Base-by-base conservation (phyloP, 2,888 invertebrate genomes). In the Hydropsyche betteni region DNA sequence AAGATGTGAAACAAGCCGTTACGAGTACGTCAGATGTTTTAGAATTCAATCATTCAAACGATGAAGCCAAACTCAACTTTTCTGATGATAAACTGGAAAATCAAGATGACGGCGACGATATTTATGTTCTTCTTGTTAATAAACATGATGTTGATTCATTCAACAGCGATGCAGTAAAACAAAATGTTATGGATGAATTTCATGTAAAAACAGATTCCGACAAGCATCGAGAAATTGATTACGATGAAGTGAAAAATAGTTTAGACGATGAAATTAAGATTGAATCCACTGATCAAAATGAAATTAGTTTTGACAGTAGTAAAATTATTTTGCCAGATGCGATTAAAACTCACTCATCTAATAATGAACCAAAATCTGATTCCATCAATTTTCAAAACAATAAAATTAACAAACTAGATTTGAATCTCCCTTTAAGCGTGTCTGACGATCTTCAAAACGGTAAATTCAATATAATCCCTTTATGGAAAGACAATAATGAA, bases 91-190 rank as follows among this genome's bases (percentile, higher is more conserved):
- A 50, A 52, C 6, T n/a, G 24, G 71, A 71, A 34, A 55, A 71
- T 6, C 68, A 61, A 8, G 68, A 34, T 12, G 78, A 76, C 33
- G 87, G 87, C 80, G 88, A 88, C 82, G 87, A 87, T 80, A 86
- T 81, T 70, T 88, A 87, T 75, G 87, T 87, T 80, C 87, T 88
- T 3, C 82, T 88, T 33, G 87, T 88, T 2, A 86, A 87, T 77
- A 85, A 87, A 80, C 85, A 86, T 71, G 83, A 52, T 6, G 12
- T 8, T 3, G 53, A 55, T n/a, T 81, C 86, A 1, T 6, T 4
- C 8, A 12, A 8, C 3, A 16, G n/a, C 7, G 8, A 16, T 14
- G 16, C 1, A 61, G 8, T 61, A 8, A 44, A 44, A 10, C 44
- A 44, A 44, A 44, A 44, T 44, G 8, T n/a, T 2, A 33, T 16